Evolutionary conservation across 2,113 vertebrate species (phyloP), one percentile per base, ranked within the genome.

Genomic region (Cynoglossus semilaevis): DNA sequence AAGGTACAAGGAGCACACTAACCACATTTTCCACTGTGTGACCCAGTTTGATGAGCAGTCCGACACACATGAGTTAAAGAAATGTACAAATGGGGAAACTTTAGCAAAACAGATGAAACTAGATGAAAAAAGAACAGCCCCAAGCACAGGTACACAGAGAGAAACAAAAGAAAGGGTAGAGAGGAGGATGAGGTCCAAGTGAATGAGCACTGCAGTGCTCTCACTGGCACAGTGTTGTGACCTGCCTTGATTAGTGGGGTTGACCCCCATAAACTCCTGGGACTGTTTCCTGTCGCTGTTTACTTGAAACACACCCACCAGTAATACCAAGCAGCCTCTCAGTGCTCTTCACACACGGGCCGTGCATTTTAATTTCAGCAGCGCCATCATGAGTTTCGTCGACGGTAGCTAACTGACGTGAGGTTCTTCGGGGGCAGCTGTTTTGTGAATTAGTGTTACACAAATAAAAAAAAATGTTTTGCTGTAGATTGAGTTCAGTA

Each of bases 191-290:
- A 51, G 43, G 42, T 58, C 15, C 13, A 15, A 51, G 56, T 69
- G 52, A 60, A 72, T 62, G 54, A 66, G 35, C 40, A 8, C 51
- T 50, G 60, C 36, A 43, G 57, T 45, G n/a, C 48, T 62, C 69
- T 29, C 36, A 36, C 55, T 57, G 51, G 15, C 49, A 7, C 1
- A 0, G 1, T 46, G 15, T 36, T 57, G 36, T 46, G 59, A 64
- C 62, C 69, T 17, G 1, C 59, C 61, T 58, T 63, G 57, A 80
- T 80, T 66, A 56, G 40, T 37, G 10, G 35, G 44, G 22, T 47
- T 69, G 64, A 80, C 61, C 63, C 50, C 18, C 43, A 53, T 49
- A 49, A 64, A 68, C 51, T 41, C 45, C 37, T 19, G 40, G 22
- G 59, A 16, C 35, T 43, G 8, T 40, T 12, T 19, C 35, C 5